Percentiles rank a stretch among this genome's conserved stretches.
Evolutionary conservation across 2,888 invertebrate species (phyloP).

Genomic region (Platycheirus rosarum): DNA sequence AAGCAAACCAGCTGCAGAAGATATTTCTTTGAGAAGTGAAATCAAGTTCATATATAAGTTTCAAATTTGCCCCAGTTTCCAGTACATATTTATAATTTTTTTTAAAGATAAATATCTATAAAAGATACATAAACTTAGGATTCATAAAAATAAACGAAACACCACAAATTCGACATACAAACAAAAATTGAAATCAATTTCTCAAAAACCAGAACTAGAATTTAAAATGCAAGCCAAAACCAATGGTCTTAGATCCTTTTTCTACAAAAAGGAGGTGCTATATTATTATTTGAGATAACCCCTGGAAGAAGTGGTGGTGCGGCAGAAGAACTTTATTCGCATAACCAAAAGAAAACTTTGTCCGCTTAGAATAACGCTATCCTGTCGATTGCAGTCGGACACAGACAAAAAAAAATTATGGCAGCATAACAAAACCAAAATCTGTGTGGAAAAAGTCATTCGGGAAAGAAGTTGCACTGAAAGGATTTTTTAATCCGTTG

Average conservation of each 20-base stretch:
- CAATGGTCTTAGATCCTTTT: not conserved
- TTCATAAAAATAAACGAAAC: not conserved
- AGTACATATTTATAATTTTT: too few relatives aligned
- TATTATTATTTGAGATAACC: not conserved
- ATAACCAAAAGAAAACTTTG: conserved; percentile 43
- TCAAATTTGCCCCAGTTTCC: too few relatives aligned
- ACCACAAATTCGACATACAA: too few relatives aligned
- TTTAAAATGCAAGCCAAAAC: not conserved
- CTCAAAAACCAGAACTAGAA: too few relatives aligned
- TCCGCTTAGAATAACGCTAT: conserved; percentile 43
- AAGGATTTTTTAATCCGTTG: conserved; percentile 3
- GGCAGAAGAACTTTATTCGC: conserved; percentile 20
- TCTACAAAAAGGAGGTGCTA: not conserved
- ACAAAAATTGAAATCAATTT: not conserved
- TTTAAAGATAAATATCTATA: too few relatives aligned
- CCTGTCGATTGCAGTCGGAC: conserved; percentile 47
- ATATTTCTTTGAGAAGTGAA: too few relatives aligned
- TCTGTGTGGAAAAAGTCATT: conserved; percentile 36
- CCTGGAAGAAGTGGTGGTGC: too few relatives aligned
- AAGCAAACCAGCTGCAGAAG: too few relatives aligned
- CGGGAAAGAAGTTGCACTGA: conserved; percentile 16
- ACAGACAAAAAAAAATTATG: not conserved
- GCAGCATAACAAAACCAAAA: conserved; percentile 26
- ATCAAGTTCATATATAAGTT: too few relatives aligned
- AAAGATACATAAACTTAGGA: too few relatives aligned